Conservation (phyloP, 2,113 vertebrate genomes). For the Ochotona princeps region DNA sequence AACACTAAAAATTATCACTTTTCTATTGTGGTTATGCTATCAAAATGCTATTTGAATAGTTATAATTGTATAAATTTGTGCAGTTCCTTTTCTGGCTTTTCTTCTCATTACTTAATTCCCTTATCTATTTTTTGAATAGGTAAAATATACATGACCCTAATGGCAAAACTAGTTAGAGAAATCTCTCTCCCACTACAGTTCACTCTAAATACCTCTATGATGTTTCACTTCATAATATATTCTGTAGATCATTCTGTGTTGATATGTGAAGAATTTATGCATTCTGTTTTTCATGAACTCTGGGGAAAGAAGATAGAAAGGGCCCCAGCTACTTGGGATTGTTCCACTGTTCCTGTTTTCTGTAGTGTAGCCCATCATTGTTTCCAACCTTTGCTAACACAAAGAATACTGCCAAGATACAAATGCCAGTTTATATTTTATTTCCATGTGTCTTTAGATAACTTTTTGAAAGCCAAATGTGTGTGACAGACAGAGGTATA, state of each 20-base stretch:
- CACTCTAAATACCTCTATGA: not conserved
- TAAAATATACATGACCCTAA: constrained; percentile 28
- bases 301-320: not conserved
- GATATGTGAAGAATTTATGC: no score
- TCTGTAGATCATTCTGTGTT: no score
- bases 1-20: constrained; percentile 38
- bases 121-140: constrained; percentile 30
- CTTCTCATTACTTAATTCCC: constrained; percentile 11
- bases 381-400: constrained; percentile 1
- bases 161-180: constrained; percentile 17
- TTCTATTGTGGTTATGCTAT: not conserved
- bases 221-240: no score
- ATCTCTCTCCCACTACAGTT: not conserved
- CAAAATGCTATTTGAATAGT: not conserved
- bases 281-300: not conserved
- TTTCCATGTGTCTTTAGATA: not conserved
- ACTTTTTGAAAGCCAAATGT: constrained; percentile 24
- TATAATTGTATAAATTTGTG: not conserved
- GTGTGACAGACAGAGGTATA: not conserved
- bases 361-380: not conserved
- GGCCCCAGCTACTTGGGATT: not conserved
- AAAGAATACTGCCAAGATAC: constrained; percentile 16
- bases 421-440: constrained; percentile 36
- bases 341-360: not conserved
- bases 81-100: constrained; percentile 32